A percentile compares a stretch with the other conserved stretches of the same genome.
phyloP scores from a whole-genome alignment of 2,797 vertebrate genomes.

The Allenopithecus nigroviridis region DNA sequence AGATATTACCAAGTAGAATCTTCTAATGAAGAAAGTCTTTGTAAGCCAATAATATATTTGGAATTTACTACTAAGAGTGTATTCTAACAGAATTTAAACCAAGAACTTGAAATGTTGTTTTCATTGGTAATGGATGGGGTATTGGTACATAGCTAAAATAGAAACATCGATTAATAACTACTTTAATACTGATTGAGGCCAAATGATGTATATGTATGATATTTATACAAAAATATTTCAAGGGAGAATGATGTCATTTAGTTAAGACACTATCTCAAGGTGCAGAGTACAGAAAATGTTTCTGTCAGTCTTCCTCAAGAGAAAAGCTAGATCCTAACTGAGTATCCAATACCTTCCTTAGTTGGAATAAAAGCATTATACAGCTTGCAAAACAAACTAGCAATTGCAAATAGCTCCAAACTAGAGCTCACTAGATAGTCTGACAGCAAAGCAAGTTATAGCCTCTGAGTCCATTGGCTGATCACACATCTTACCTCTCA shows the following conservation, averaged over 20 bases:
- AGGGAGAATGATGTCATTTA: not conserved
- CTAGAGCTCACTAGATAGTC: not conserved
- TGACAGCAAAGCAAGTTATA: not conserved
- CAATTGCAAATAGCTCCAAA: not conserved
- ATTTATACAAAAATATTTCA: not conserved
- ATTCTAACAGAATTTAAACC: conserved; percentile 7
- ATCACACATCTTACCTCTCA: not conserved
- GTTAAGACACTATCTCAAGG: not conserved
- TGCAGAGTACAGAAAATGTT: not conserved
- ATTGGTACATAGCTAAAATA: not conserved
- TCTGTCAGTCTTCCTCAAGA: not conserved
- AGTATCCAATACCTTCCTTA: not conserved
- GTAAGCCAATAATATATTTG: not conserved
- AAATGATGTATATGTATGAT: not conserved
- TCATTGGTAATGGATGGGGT: not conserved
- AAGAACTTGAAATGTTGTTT: conserved; percentile 39
- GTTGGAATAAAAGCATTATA: not conserved
- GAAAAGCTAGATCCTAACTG: not conserved
- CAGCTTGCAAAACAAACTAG: not conserved
- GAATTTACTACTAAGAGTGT: not conserved
- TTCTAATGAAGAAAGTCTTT: conserved; percentile 42
- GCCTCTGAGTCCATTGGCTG: not conserved
- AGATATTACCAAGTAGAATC: not conserved
- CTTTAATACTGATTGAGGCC: not conserved
- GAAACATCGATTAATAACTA: not conserved